Base-by-base conservation (phyloP, 2,888 invertebrate genomes). In the Gymnoscelis rufifasciata region DNA sequence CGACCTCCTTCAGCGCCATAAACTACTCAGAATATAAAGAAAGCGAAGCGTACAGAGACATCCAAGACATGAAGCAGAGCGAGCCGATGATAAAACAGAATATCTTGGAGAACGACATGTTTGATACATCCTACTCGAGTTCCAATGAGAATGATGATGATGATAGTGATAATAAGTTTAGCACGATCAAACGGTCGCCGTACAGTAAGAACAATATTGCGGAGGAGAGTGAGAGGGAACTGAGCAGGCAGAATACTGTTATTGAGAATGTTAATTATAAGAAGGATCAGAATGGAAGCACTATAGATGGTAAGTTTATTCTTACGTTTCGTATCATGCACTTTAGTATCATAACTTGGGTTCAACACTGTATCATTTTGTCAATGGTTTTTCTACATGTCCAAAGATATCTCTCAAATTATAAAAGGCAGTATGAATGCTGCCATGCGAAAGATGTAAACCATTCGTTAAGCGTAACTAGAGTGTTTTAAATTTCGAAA, bases 161-260 rank as follows among this genome's bases (percentile, higher is more conserved):
- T 26, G 92, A 92, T 42, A 91, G 91, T 42, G 90, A 91, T 47
- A 92, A 92, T 68, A 93, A 93, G 71, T 93, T 91, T 69, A 92
- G 93, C 33, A 93, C 93, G 11, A 93, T 93, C 31, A 93, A 93
- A 56, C 70, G 93, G 44, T 93, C 92, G 29, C 93, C 93, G 33
- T 91, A 91, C 51, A 91, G 89, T 49, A 91, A 91, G 71, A 80
- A 68, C 31, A 80, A 77, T 65, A 68, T 77, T 0, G 72, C 76
- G 0, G 78, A 62, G 0, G 79, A 76, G 0, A 63, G 68, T 8
- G 62, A 68, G 2, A 68, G 71, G 2, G 84, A 88, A 38, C 42
- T 88, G 42, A 81, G 78, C 38, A 62, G 89, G 23, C 89, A 89
- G 76, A 83, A 88, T 19, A 89, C 89, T 0, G 89, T 89, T 1